Evolutionary conservation across 1,140 invertebrate species (phyloP).

Genomic region (Bombus terrestris): DNA sequence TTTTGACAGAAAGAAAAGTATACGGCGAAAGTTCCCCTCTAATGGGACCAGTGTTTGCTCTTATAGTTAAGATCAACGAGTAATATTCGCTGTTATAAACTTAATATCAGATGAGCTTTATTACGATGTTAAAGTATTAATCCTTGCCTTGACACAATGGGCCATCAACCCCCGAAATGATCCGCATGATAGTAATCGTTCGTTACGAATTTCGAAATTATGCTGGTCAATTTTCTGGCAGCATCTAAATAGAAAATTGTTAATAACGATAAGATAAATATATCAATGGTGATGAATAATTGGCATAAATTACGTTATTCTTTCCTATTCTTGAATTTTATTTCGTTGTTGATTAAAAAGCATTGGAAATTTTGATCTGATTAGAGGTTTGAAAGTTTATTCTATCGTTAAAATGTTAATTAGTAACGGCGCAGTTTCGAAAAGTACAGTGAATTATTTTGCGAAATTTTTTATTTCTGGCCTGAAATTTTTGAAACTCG

Average conservation of each 20-base stretch:
- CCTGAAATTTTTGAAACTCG: neutral
- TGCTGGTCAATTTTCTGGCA: neutral
- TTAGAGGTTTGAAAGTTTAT: too few relatives aligned
- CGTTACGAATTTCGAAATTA: neutral
- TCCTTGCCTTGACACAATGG: neutral
- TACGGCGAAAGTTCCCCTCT: neutral
- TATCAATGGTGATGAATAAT: too few relatives aligned
- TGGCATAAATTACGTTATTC: too few relatives aligned
- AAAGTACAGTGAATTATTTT: too few relatives aligned
- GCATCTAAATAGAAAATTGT: neutral
- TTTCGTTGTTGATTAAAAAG: too few relatives aligned
- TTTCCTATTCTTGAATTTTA: too few relatives aligned
- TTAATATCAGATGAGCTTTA: constrained; percentile 6
- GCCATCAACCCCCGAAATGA: neutral
- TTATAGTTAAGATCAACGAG: neutral
- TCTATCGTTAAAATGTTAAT: too few relatives aligned
- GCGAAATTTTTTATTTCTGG: too few relatives aligned
- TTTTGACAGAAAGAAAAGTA: neutral
- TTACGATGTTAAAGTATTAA: neutral
- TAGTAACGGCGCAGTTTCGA: too few relatives aligned
- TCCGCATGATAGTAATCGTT: neutral
- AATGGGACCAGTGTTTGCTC: neutral
- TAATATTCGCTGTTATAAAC: neutral
- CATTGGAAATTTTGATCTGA: too few relatives aligned
- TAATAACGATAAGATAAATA: neutral